Base-by-base conservation (phyloP, 2,888 invertebrate species). In the Erpobdella octoculata region DNA sequence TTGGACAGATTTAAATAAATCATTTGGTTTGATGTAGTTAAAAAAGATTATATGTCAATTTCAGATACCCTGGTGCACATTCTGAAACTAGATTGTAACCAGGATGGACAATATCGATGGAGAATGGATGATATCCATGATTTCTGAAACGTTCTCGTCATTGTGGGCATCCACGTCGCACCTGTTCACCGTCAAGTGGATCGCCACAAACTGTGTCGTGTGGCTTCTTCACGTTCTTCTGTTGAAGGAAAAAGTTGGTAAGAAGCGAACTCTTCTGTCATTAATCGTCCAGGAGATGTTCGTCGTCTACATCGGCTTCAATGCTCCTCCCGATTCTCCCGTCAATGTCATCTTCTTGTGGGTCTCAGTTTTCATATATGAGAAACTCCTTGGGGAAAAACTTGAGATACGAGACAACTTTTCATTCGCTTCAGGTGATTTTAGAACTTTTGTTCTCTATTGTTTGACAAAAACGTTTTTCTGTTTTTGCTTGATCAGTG, bases 341-440 rank as follows among this genome's bases (percentile, higher is more conserved):
- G 12, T 35, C 21, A 62, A 62, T 31, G 6, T 62, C 9, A 5
- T 62, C n/a, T 62, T 62, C 62, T 18, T 62, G 12, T 62, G 62
- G 62, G 3, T 62, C 6, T 62, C 62, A 5, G 62, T 62, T 18
- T 62, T 62, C 62, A 6, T 62, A 5, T 62, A 62, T 31, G 62
- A 62, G 35, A 31, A 21, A 31, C 35, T 62, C 2, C 21, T n/a
- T 33, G 62, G 62, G 2, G 62, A 62, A n/a, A 31, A 35, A 12
- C 21, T 62, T 8, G 35, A 1, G 1, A 21, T 62, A 8, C 28
- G 31, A 31, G 62, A 62, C 1, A 9, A 62, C 33, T 28, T 62
- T n/a, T 62, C 62, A n/a, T 62, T 62, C 9, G 62, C n/a, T n/a
- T 62, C 62, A 33, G 62, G 62, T 62, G 12, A 1, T 21, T 53